phyloP scores from a whole-genome alignment of 1,140 invertebrate genomes.

The Oryzaephilus surinamensis region DNA sequence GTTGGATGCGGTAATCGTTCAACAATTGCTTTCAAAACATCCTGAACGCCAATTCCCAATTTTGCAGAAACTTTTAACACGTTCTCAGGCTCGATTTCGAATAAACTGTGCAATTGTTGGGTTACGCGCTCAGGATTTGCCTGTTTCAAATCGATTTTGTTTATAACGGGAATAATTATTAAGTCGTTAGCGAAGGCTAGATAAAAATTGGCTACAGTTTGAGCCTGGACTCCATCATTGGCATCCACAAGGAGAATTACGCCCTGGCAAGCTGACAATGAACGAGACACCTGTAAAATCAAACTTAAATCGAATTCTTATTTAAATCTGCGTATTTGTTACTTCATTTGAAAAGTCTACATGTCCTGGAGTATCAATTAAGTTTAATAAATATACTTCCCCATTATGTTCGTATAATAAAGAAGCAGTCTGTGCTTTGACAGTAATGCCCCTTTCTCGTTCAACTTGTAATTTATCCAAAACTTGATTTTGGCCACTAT shows the following conservation, averaged over 20 bases:
- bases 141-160: constrained; percentile 93
- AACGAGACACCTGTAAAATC: constrained; percentile 53
- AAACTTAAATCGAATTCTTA: neutral
- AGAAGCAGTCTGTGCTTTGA: constrained; percentile 94
- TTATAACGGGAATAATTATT: constrained; percentile 83
- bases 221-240: constrained; percentile 94
- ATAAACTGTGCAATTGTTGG: constrained; percentile 71
- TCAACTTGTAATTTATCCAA: constrained; percentile 85
- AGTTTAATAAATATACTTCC: constrained; percentile 77
- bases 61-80: constrained; percentile 82
- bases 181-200: constrained; percentile 77
- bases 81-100: constrained; percentile 65
- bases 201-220: constrained; percentile 95
- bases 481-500: constrained; percentile 65
- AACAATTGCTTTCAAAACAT: constrained; percentile 68
- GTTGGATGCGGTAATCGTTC: constrained; percentile 66
- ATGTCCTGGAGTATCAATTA: constrained; percentile 98
- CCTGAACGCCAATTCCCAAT: constrained; percentile 64
- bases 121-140: constrained; percentile 74
- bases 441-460: constrained; percentile 91
- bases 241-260: constrained; percentile 93
- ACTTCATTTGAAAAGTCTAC: constrained; percentile 98
- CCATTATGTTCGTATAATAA: constrained; percentile 63
- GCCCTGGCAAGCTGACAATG: constrained; percentile 86
- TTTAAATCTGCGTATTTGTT: constrained; percentile 1